Conservation (phyloP, 2,113 vertebrate species). For the Ornithorhynchus anatinus region DNA sequence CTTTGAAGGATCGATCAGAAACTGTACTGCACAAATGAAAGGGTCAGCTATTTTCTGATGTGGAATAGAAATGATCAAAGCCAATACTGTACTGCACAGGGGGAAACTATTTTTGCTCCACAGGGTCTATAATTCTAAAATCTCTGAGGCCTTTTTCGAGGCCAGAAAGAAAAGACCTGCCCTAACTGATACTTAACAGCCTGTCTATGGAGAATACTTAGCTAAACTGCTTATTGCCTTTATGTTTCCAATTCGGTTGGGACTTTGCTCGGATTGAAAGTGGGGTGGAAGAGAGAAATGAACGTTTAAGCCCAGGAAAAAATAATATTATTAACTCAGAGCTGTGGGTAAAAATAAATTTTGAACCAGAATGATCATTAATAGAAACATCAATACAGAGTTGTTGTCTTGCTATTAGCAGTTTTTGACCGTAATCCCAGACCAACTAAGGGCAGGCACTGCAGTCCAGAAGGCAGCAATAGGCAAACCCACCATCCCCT, state of each 20-base stretch:
- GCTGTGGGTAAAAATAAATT: no score
- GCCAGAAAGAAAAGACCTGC: neutral
- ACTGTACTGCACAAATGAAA: conserved; percentile 5
- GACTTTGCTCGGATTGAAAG: neutral
- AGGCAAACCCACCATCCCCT: no score
- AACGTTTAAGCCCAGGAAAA: neutral
- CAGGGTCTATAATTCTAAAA: neutral
- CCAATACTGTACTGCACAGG: neutral
- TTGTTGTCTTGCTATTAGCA: no score
- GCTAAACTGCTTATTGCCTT: neutral
- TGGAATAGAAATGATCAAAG: conserved; percentile 19
- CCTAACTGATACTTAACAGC: neutral
- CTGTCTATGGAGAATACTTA: neutral
- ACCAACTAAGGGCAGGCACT: no score
- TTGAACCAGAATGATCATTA: no score
- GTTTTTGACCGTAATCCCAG: no score
- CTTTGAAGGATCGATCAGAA: conserved; percentile 25
- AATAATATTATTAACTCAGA: neutral
- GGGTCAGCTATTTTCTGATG: conserved; percentile 7
- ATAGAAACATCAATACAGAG: no score
- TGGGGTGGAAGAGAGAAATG: neutral
- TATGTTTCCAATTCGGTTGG: neutral
- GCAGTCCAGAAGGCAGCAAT: no score
- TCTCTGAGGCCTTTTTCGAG: neutral
- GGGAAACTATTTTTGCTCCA: neutral